Base-by-base conservation (phyloP, 1,140 invertebrate species). In the Notospermus geniculatus region DNA sequence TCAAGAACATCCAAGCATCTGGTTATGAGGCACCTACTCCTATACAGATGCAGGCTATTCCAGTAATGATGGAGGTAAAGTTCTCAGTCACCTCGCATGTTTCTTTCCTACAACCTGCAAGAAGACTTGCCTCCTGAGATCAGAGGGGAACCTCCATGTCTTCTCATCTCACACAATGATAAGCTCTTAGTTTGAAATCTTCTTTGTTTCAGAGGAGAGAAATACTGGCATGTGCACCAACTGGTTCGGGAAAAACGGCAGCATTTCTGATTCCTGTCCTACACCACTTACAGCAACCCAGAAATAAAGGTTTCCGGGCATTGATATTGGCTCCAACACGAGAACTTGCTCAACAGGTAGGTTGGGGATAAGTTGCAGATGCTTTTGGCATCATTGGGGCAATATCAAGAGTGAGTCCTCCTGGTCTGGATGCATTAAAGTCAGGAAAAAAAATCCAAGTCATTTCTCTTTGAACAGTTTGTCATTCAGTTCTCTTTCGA, bases 1-100 rank as follows among this genome's bases (percentile, higher is more conserved):
- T 91, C 15, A 76, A 88, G 41, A 97, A 94, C 76, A 83, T 97
- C 1, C 80, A 76, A 27, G 82, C 84, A 28, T 88, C 87, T 73
- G 88, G 89, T 0, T 97, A 95, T 73, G 74, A 75, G 0, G 82
- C 84, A 59, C 95, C 95, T 11, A 97, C 96, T 7, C 88, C 94
- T 0, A 90, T 98, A 71, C 96, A 99, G 82, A 91, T 93, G 86
- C 95, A 98, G 83, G 89, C 92, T 0, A 86, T 97, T 64, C 92
- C 96, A 17, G 85, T 90, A 41, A 89, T 98, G 88, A 75, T 96
- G 52, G 82, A 83, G 61, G 77, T 78, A 69, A 65, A 64, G n/a
- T n/a, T n/a, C n/a, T n/a, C n/a, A n/a, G n/a, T n/a, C n/a, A n/a
- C n/a, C n/a, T n/a, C n/a, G n/a, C n/a, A n/a, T n/a, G n/a, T n/a